phyloP scores from a whole-genome alignment of 2,888 invertebrate genomes.

The Abscondita cerata region DNA sequence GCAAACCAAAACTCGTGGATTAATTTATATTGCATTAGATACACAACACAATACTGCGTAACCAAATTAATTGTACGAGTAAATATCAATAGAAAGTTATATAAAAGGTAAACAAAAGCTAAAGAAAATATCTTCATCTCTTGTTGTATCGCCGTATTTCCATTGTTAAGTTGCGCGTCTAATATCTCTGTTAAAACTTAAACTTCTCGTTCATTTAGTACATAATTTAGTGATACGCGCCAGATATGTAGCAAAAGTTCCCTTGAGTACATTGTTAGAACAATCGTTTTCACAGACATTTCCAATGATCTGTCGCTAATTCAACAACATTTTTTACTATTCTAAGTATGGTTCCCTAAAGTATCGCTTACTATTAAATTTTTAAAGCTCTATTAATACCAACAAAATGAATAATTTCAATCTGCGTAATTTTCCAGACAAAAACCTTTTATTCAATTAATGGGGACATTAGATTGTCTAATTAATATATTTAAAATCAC shows the following conservation, averaged over 20 bases:
- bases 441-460: not conserved
- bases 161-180: slow-evolving; percentile 23
- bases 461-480: too few relatives aligned
- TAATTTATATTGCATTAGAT: too few relatives aligned
- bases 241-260: slow-evolving; percentile 38
- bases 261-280: slow-evolving; percentile 35
- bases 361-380: slow-evolving; percentile 2
- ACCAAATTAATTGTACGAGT: too few relatives aligned
- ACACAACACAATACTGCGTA: too few relatives aligned
- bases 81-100: too few relatives aligned
- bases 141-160: slow-evolving; percentile 15
- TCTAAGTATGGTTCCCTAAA: slow-evolving; percentile 15
- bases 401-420: not conserved
- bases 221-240: slow-evolving; percentile 41
- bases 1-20: too few relatives aligned
- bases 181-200: slow-evolving; percentile 27
- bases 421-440: slow-evolving; percentile 1
- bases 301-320: slow-evolving; percentile 44
- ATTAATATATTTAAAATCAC: too few relatives aligned
- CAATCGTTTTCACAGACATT: slow-evolving; percentile 39
- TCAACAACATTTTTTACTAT: slow-evolving; percentile 22
- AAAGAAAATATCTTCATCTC: slow-evolving; percentile 12
- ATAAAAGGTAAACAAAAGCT: not conserved
- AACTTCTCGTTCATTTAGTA: slow-evolving; percentile 37
- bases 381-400: too few relatives aligned